Evolutionary conservation across 2,888 invertebrate species (phyloP), one percentile per base, ranked within the genome.

Genomic region (Andrena praecox): DNA sequence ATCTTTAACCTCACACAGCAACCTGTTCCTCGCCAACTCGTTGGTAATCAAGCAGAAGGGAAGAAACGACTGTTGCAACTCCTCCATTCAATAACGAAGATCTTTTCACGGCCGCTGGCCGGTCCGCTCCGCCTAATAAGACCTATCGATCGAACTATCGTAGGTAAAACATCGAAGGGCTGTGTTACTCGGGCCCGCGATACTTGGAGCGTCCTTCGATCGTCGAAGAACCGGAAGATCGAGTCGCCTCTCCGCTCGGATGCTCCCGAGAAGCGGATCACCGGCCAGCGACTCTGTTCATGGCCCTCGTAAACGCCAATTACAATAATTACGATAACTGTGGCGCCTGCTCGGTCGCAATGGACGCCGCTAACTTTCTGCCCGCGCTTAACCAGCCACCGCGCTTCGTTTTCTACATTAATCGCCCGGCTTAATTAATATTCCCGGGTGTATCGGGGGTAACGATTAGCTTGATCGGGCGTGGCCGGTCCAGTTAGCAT

Each of bases 281-380:
- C 10, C 56, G 56, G 59, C 84, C 72, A 87, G 89, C 82, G 85
- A 89, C 86, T 90, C 84, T 56, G 24, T 89, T 84, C 86, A 82
- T 85, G 82, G 86, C 80, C 77, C 88, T 85, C 84, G 85, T 87
- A 88, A 90, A 88, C 80, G 85, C 87, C 89, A 90, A 91, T 91
- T 91, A 91, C 88, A 85, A 90, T 91, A 91, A 91, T 91, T 91
- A 90, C 91, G 91, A 90, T 89, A 90, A 90, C 91, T 89, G 89
- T 90, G 90, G 87, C 88, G 87, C 87, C 88, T 88, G 74, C 82
- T 56, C 80, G 75, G 52, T 66, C 67, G 83, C 78, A 77, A 72
- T 64, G 72, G 29, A 60, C 84, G 77, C 62, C 79, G 81, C 75
- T 86, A 76, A 71, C 80, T 56, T 78, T 56, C 63, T 63, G 60